Percentiles rank a stretch among this genome's conserved stretches.
These are phyloP conservation scores for Bimastos eiseni DNA, from an alignment of 2,888 invertebrate species.

Conservation along the genomic window DNA sequence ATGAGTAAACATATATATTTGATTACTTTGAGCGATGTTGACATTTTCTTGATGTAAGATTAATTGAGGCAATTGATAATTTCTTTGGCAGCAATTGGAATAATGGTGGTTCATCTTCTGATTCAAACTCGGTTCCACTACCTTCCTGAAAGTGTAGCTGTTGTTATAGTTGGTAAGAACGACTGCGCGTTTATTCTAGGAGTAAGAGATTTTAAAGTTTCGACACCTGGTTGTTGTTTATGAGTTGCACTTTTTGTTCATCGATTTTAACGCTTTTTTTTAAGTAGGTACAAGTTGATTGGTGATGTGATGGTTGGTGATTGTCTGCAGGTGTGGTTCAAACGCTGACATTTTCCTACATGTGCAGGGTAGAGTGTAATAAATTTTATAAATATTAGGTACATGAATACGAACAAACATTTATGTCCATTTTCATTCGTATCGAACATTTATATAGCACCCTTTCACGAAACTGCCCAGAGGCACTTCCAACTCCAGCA, in stretches of 20 bases:
- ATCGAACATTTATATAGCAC: no score
- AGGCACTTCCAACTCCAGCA: no score
- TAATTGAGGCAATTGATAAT: background rate
- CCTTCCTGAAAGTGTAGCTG: constrained; percentile 94
- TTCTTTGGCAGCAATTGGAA: constrained; percentile 75
- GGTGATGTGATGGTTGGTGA: background rate
- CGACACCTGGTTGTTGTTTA: background rate
- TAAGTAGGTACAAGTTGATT: background rate
- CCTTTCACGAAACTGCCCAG: no score
- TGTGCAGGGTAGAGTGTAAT: background rate
- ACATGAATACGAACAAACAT: background rate
- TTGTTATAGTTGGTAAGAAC: constrained; percentile 78
- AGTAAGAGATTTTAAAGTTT: background rate
- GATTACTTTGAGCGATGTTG: background rate
- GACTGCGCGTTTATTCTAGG: background rate
- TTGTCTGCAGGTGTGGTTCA: background rate
- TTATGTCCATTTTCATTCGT: no score
- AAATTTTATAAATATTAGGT: background rate
- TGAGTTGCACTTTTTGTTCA: background rate
- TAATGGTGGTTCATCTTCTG: constrained; percentile 86
- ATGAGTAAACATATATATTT: background rate
- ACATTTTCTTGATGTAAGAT: constrained; percentile 3
- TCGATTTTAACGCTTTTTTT: background rate
- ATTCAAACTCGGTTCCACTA: constrained; percentile 93
- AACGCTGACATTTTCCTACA: background rate